Conservation (phyloP, 1,140 invertebrate genomes). For the Apis laboriosa region DNA sequence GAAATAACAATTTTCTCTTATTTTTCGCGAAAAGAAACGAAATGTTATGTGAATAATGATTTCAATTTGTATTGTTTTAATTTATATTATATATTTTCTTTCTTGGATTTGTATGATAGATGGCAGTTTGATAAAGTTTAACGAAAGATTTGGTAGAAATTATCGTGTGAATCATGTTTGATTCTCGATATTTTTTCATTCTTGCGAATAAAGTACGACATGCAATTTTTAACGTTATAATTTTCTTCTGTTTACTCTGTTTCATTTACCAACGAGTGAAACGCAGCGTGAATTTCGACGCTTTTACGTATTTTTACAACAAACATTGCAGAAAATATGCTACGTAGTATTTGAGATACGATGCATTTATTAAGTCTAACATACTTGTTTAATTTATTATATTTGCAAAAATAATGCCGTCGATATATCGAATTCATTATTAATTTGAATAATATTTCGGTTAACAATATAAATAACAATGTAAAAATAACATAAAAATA, state of each 20-base stretch:
- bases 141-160: background rate
- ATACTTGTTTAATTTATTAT: background rate
- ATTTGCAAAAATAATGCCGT: background rate
- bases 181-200: background rate
- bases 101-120: too few relatives aligned
- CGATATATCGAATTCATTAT: background rate
- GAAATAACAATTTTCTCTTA: background rate
- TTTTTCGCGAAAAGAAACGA: too few relatives aligned
- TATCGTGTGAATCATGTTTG: background rate
- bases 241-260: slow-evolving; percentile 37
- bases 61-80: background rate
- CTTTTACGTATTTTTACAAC: slow-evolving; percentile 16
- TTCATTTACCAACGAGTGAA: slow-evolving; percentile 20
- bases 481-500: background rate
- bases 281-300: slow-evolving; percentile 31
- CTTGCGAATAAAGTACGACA: slow-evolving; percentile 11
- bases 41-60: background rate
- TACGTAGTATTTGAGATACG: background rate
- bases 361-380: slow-evolving; percentile 6
- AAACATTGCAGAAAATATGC: slow-evolving; percentile 11
- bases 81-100: background rate
- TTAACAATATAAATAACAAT: background rate
- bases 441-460: background rate
- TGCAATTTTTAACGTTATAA: slow-evolving; percentile 20
- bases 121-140: background rate